These are phyloP conservation scores for Agapornis canus DNA, from an alignment of 2,797 vertebrate species.

Conservation along the genomic window DNA sequence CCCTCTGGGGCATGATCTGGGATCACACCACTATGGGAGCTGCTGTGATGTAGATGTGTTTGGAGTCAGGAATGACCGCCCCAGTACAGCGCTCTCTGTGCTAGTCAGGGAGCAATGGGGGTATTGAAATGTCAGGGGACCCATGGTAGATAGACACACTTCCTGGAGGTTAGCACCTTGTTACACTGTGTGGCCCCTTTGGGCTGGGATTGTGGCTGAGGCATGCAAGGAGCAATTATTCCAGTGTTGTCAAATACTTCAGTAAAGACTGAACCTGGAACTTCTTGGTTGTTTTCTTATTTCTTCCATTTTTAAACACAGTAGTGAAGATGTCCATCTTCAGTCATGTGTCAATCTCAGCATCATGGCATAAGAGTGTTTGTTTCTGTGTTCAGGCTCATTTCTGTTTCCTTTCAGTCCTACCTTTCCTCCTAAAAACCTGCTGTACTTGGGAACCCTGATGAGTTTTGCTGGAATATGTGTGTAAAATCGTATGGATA, in stretches of 20 bases:
- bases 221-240: not conserved
- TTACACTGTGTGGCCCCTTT: not conserved
- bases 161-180: not conserved
- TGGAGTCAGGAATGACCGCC: accelerated
- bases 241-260: not conserved
- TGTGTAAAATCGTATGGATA: accelerated
- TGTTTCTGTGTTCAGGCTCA: not conserved
- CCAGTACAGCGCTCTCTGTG: not conserved
- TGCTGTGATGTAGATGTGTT: not conserved
- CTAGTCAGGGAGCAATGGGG: not conserved
- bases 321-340: not conserved
- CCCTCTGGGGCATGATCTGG: not conserved
- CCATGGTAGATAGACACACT: accelerated
- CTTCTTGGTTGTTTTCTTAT: not conserved
- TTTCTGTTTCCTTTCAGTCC: not conserved
- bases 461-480: not conserved
- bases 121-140: not conserved
- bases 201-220: accelerated
- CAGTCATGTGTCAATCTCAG: not conserved
- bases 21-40: accelerated
- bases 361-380: not conserved
- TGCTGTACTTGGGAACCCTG: not conserved
- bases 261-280: not conserved
- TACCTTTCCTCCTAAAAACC: not conserved
- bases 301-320: not conserved